Evolutionary conservation across 2,113 vertebrate species (phyloP).

Genomic region (Dicentrarchus labrax): DNA sequence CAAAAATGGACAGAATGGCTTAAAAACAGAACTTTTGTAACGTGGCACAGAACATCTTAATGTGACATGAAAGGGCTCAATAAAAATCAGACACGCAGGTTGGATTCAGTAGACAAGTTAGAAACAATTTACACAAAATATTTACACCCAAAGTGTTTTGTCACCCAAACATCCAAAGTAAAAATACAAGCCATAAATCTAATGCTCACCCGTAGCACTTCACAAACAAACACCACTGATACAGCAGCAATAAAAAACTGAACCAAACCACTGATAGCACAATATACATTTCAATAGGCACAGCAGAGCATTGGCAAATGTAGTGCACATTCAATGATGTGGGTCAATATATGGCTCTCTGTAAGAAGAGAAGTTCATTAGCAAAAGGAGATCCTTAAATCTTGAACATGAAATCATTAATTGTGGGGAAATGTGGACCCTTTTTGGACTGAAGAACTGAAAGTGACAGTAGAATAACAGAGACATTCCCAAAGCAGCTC

Average conservation of each 20-base stretch:
- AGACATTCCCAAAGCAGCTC: not conserved
- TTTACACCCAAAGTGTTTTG: constrained; percentile 33
- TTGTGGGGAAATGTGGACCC: not conserved
- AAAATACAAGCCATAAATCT: constrained; percentile 25
- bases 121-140: constrained; percentile 48
- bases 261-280: constrained; percentile 36
- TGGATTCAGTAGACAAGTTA: constrained; percentile 15
- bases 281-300: constrained; percentile 55
- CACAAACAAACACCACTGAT: constrained; percentile 49
- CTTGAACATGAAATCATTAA: not conserved
- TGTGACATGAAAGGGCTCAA: not conserved
- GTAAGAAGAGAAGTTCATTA: constrained; percentile 1
- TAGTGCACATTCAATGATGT: constrained; percentile 43
- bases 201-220: constrained; percentile 1
- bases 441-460: not conserved
- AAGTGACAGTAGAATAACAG: not conserved
- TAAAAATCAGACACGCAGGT: not conserved
- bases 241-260: constrained; percentile 43
- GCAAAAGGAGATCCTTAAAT: not conserved
- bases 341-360: constrained; percentile 40
- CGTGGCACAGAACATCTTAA: not conserved
- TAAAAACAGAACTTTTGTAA: not conserved
- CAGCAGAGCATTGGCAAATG: constrained; percentile 53
- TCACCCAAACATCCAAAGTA: constrained; percentile 2
- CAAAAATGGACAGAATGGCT: not conserved